Evolutionary conservation across 2,888 invertebrate species (phyloP), one percentile per base, ranked within the genome.

Genomic region (Phortica magna): DNA sequence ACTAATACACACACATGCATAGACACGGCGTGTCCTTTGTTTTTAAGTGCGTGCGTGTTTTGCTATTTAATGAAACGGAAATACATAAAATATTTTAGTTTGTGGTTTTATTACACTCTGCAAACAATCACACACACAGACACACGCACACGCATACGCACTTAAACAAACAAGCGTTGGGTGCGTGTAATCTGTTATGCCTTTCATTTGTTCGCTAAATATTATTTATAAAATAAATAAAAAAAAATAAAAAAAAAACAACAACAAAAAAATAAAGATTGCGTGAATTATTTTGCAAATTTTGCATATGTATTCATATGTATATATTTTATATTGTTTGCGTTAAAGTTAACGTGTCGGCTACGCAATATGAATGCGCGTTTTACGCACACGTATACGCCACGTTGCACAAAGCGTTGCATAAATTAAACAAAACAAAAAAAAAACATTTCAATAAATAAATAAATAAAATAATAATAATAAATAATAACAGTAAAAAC

Each of bases 41-140:
- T 67, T 75, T 68, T 14, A 41, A 68, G 39, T 79, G 53, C 76
- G 72, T 57, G 77, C 74, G 72, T 55, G 48, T 73, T 67, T 67
- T 41, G 67, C 41, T 67, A 39, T 67, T 67, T 17, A 67, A 67
- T 67, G 67, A 67, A 39, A 41, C 42, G 42, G 42, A 67, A 67
- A 67, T 67, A 31, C 31, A 31, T 31, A n/a, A n/a, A 42, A 67
- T 67, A 41, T 67, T 67, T 77, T 64, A 70, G 74, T 48, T 42
- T 65, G 55, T 65, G 22, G 65, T 77, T 76, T 77, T 82, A 84
- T 79, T 78, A 79, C 64, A 68, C 74, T 77, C 19, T 22, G 39
- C 42, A 76, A 1, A 31, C 31, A 31, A 1, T 31, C 31, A 31
- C 31, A 31, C 31, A 31, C 31, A 31, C 31, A 31, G 3, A 31